Percentiles rank a stretch among this genome's conserved stretches.
Evolutionary conservation across 2,797 vertebrate species (phyloP).

Genomic region (Cirrhinus molitorella): DNA sequence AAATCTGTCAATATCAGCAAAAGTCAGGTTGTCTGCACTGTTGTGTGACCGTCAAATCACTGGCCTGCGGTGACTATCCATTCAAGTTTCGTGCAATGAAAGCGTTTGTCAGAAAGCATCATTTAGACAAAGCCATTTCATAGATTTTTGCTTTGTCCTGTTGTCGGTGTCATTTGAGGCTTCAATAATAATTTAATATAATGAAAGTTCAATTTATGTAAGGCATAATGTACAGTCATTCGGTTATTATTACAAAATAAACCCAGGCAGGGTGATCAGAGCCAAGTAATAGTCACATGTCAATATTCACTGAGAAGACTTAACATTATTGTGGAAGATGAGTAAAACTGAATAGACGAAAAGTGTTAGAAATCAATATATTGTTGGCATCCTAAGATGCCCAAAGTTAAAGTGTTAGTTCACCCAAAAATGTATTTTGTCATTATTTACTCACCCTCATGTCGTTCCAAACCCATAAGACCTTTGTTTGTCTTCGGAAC

Average conservation of each 20-base stretch:
- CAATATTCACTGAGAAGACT: background rate
- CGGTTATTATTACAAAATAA: slow-evolving; percentile 3
- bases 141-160: slow-evolving; percentile 14
- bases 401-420: background rate
- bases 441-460: too few relatives aligned
- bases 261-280: slow-evolving; percentile 1
- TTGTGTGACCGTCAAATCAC: slow-evolving; percentile 16
- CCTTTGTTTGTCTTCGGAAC: too few relatives aligned
- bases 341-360: too few relatives aligned
- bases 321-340: background rate
- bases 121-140: background rate
- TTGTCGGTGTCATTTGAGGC: background rate
- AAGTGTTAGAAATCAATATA: slow-evolving; percentile 4
- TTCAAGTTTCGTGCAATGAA: slow-evolving; percentile 18
- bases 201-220: slow-evolving; percentile 27
- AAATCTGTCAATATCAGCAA: slow-evolving; percentile 33
- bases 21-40: background rate
- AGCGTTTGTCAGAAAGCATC: background rate
- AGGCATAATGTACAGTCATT: background rate
- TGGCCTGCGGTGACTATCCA: slow-evolving; percentile 7
- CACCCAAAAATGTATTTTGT: too few relatives aligned
- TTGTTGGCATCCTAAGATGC: background rate
- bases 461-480: too few relatives aligned
- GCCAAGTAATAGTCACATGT: background rate
- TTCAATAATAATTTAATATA: slow-evolving; percentile 21